Evolutionary conservation across 1,140 invertebrate genomes (phyloP), one percentile per base, ranked within the genome.

Genomic region (Semibalanus balanoides): DNA sequence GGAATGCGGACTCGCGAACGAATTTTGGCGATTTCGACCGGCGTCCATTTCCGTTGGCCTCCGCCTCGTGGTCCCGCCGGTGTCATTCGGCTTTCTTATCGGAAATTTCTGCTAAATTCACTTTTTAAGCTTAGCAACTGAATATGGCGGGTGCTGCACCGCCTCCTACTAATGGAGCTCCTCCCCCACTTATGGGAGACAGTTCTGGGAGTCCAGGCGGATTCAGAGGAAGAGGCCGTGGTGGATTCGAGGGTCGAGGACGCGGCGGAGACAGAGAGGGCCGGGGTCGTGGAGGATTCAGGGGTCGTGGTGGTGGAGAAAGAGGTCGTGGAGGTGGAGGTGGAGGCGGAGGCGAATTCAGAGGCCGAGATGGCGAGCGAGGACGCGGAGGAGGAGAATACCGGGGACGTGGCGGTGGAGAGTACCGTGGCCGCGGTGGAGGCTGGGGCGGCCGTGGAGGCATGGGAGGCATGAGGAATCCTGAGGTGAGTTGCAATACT

Each of bases 331-430:
- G 51, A 1, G 51, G 51, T 64, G 51, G 51, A 19, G 51, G 51
- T 1, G 51, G 22, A 64, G 7, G 22, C 51, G 22, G 51, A 25
- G 51, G 51, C 9, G 1, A 19, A 25, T 7, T 7, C 1, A 19
- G 51, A 1, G 11, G 22, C 3, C 7, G 51, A 1, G 51, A 19
- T 64, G 51, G 22, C 14, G 11, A 64, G 1, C 11, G 51, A 19
- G 51, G 51, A 1, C 51, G 51, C 3, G 51, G 51, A 22, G 51
- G 51, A 19, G 51, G 51, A 64, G 51, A 64, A 19, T 25, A 19
- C 77, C 77, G 81, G 29, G 79, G 81, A 69, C 82, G 83, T 71
- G 82, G 84, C 64, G 80, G 82, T 76, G 79, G 84, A 75, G 82
- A 83, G 73, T 80, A 83, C 69, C 83, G 85, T 3, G 82, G 84